These are phyloP conservation scores for Pelodiscus sinensis DNA, from an alignment of 2,113 vertebrate species.

Conservation along the genomic window DNA sequence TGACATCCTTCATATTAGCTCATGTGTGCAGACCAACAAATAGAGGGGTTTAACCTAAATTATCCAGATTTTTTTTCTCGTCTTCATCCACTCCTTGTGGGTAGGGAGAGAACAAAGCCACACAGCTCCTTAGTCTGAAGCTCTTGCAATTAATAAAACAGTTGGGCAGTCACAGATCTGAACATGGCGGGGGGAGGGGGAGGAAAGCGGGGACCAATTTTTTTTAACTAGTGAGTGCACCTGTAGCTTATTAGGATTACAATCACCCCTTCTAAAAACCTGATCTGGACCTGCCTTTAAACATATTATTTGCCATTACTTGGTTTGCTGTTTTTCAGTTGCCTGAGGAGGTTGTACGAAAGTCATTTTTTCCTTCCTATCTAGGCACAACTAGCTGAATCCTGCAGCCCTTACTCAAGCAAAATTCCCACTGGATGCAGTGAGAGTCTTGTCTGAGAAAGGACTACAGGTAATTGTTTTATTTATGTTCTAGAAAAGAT, in stretches of 20 bases:
- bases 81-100: no score
- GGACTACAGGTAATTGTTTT: not conserved
- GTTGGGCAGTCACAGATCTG: not conserved
- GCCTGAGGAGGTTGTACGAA: not conserved
- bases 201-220: not conserved
- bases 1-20: not conserved
- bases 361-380: not conserved
- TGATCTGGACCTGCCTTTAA: not conserved
- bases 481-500: not conserved
- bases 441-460: not conserved
- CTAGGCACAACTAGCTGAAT: slow-evolving; percentile 1
- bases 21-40: not conserved
- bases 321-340: slow-evolving; percentile 3
- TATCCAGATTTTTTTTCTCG: no score
- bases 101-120: no score
- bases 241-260: not conserved
- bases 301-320: not conserved
- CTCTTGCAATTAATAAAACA: not conserved
- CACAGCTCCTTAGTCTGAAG: no score
- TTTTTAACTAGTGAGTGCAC: not conserved
- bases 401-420: not conserved
- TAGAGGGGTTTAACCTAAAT: no score
- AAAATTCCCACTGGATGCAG: not conserved
- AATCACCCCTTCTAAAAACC: not conserved
- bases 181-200: not conserved